Evolutionary conservation across 2,888 invertebrate species (phyloP), one percentile per base, ranked within the genome.

Genomic region (Cyclophora albipunctata): DNA sequence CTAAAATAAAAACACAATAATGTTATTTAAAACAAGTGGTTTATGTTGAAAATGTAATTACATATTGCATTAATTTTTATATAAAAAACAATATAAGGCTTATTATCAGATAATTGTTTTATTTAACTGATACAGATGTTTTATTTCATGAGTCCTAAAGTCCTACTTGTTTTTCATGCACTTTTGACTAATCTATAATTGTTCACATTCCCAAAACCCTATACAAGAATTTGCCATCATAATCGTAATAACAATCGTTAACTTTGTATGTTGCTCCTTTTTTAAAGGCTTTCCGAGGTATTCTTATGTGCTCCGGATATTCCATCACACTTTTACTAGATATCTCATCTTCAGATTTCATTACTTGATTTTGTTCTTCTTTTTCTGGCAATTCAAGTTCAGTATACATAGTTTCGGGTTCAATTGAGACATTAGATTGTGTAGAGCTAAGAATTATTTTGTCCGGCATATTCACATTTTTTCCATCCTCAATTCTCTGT

Each of bases 181-280:
- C 20, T 20, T 20, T 20, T 20, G 20, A 20, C 34, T 51, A 48
- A 20, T 45, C 37, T 42, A 20, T 42, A 42, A 42, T 53, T 20
- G 1, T 53, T 42, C 50, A 59, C 91, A 94, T 91, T 53, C 94
- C 94, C 57, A 94, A 92, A 45, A 95, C 93, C 67, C 94, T 90
- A 72, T 95, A 96, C 50, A 96, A 84, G 84, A 96, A 95, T 71
- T 87, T 90, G 0, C 96, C 96, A 85, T 95, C 93, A 72, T 92
- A 90, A 70, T 95, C 94, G 78, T 96, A 96, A 73, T 92, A 96
- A 64, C 93, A 93, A 78, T 96, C 94, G 57, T 93, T 91, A 0
- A 95, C 87, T 80, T 92, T 93, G 69, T 94, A 96, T 5, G 92
- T 92, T 44, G 90, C 91, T 34, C 92, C 93, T 65, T 75, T 79